phyloP scores from a whole-genome alignment of 2,888 invertebrate species.

The Leucophenga maculata region DNA sequence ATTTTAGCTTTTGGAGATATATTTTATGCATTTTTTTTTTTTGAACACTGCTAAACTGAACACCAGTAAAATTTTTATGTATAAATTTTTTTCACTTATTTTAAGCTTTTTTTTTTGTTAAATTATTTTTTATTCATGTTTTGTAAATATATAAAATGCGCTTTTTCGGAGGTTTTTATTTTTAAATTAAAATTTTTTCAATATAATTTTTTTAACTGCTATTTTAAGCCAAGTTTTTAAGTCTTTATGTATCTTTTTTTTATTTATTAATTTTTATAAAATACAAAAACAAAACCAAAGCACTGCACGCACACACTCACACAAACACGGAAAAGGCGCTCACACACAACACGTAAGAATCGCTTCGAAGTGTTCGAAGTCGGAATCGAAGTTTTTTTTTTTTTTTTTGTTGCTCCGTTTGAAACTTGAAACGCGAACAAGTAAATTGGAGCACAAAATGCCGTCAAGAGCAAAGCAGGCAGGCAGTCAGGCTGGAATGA shows the following conservation, averaged over 20 bases:
- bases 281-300: conserved; percentile 20
- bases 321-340: conserved; percentile 11
- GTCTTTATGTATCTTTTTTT: not conserved
- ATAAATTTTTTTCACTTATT: not conserved
- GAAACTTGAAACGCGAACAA: conserved; percentile 22
- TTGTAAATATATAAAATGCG: not conserved
- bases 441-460: conserved; percentile 18
- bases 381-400: conserved; percentile 19
- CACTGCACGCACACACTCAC: conserved; percentile 14
- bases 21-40: conserved; percentile 28
- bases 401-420: not conserved
- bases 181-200: not conserved
- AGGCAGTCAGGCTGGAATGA: too few species aligned
- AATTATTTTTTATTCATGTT: too few species aligned
- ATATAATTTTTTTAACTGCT: conserved; percentile 49
- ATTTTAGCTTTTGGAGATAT: too few species aligned
- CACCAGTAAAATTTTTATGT: too few species aligned
- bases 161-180: not conserved
- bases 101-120: conserved; percentile 22
- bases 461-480: not conserved
- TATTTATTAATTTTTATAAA: conserved; percentile 27
- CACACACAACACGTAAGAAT: not conserved
- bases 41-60: not conserved
- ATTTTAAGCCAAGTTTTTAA: conserved; percentile 28
- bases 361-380: not conserved